Evolutionary conservation across 2,113 vertebrate species (phyloP), one percentile per base, ranked within the genome.

Genomic region (Vombatus ursinus): DNA sequence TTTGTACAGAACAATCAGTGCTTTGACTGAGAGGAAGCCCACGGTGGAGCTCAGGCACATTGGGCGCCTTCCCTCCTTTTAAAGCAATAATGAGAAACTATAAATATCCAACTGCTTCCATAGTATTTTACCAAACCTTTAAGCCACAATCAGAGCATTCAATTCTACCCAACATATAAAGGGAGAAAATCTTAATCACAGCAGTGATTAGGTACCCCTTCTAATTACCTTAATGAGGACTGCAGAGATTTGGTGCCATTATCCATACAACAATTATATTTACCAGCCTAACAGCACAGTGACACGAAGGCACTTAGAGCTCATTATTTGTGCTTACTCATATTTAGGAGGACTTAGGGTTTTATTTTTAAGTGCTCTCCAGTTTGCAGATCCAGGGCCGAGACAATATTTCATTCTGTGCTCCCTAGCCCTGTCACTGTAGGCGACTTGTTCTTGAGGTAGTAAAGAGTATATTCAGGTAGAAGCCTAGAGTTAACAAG

Each of bases 71-170:
- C 68, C 8, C 51, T 92, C 90, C n/a, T 94, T 92, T 93, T 77
- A 96, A 95, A 97, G 1, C 28, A 95, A 94, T 96, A 96, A 93
- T 97, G 68, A 57, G 91, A 96, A 90, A 19, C 23, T 96, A 77
- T 89, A 98, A 96, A 95, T 93, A 98, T 53, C 7, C 96, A 90
- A 96, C 61, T 0, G 91, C 95, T 98, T 95, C 91, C 92, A 93
- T 19, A 94, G 44, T 49, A 93, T 96, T 97, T 97, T 95, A 52
- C 52, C 16, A 92, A 89, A 97, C 3, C 26, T 92, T 95, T 96
- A 57, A 90, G n/a, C 12, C 61, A 93, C 95, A 97, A 95, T 91
- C 57, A 92, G 50, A 93, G 48, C 0, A 6, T 92, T 89, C 47
- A 53, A 9, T n/a, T 94, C 84, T 94, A 95, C 49, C 95, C 31